Percentiles rank a stretch among this genome's conserved stretches.
phyloP scores from a whole-genome alignment of 2,797 vertebrate genomes.

The Coregonus suidteri region DNA sequence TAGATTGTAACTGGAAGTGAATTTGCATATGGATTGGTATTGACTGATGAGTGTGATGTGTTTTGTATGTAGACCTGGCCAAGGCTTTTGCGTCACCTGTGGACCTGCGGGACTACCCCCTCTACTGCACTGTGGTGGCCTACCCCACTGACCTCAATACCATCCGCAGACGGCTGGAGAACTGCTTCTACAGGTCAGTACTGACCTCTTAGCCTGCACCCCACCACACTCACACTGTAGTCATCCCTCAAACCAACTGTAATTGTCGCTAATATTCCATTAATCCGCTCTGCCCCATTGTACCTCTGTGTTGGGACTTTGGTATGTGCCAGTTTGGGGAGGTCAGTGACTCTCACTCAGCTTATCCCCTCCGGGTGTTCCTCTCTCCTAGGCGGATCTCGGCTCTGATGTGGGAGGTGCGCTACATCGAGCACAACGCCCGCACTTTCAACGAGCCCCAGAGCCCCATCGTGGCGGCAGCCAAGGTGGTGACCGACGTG shows the following conservation, averaged over 20 bases:
- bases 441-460: constrained; percentile 98
- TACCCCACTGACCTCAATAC: constrained; percentile 96
- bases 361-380: neutral
- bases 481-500: constrained; percentile 93
- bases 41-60: constrained; percentile 7
- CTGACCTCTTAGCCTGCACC: neutral
- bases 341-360: neutral
- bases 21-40: neutral
- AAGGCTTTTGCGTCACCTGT: constrained; percentile 91
- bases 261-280: neutral
- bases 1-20: constrained; percentile 4
- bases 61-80: constrained; percentile 82
- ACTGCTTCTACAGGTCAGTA: constrained; percentile 92
- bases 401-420: constrained; percentile 98
- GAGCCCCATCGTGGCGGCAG: constrained; percentile 93
- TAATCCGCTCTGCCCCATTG: neutral
- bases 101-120: constrained; percentile 91
- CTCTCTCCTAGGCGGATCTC: constrained; percentile 86
- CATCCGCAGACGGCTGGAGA: constrained; percentile 90
- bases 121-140: constrained; percentile 95
- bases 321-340: neutral
- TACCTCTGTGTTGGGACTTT: neutral
- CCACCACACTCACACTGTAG: neutral
- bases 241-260: neutral
- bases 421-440: constrained; percentile 97